These are phyloP conservation scores for Parauchenoglanis punctatus DNA, from an alignment of 2,797 vertebrate species.

Conservation along the genomic window DNA sequence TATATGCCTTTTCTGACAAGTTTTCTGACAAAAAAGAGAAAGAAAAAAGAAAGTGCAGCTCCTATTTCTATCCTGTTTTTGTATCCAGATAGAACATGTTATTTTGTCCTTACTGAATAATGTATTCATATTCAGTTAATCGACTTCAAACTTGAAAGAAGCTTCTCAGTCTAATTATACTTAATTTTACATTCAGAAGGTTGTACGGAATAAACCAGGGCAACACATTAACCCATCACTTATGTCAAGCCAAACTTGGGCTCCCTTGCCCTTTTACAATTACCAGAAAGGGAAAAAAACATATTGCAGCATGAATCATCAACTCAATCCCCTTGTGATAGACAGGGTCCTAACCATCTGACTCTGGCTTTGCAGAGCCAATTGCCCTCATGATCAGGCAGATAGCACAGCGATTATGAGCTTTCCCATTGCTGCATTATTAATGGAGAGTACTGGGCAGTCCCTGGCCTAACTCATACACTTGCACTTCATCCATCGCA, in stretches of 20 bases:
- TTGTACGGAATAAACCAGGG: not conserved
- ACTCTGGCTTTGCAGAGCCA: conserved; percentile 33
- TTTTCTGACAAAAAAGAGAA: not conserved
- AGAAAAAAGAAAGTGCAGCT: not conserved
- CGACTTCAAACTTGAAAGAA: not conserved
- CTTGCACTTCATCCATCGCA: conserved; percentile 14
- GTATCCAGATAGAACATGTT: not conserved
- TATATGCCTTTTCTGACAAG: not conserved
- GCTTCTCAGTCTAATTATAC: not conserved
- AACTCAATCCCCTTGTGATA: conserved; percentile 15
- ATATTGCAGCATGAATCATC: conserved; percentile 19
- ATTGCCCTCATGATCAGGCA: conserved; percentile 51
- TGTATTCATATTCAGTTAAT: not conserved
- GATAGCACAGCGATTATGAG: conserved; percentile 53
- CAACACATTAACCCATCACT: not conserved
- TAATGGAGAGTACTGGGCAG: conserved; percentile 49
- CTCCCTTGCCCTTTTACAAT: not conserved
- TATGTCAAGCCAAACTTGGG: not conserved
- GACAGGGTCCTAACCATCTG: conserved; percentile 5
- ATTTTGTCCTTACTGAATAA: not conserved
- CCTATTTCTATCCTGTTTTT: not conserved
- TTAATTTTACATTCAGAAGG: not conserved
- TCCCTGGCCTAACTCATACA: conserved; percentile 23
- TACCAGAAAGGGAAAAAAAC: not conserved
- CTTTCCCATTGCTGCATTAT: conserved; percentile 56